Evolutionary conservation across 1,140 invertebrate genomes (phyloP), one percentile per base, ranked within the genome.

Genomic region (Tetragnatha versicolor): DNA sequence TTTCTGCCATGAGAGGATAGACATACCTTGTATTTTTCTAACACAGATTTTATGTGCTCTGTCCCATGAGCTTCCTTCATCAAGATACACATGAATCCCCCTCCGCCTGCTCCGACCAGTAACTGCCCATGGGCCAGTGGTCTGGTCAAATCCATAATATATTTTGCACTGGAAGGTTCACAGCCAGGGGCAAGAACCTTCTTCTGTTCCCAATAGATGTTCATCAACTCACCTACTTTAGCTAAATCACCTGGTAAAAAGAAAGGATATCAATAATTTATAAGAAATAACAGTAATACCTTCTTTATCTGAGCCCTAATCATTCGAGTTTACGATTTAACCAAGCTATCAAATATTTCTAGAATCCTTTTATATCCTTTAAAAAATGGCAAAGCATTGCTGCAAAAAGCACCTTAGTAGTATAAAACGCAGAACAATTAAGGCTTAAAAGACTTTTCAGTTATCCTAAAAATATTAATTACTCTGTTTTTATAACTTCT

Each of bases 151-250:
- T 76, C 53, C 83, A 87, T 87, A 29, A 88, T 83, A 20, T 81
- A 68, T 27, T 81, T 81, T 10, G 87, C 84, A 29, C 82, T 82
- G 20, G 80, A 78, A 0, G 88, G 85, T 80, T 88, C 87, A 84
- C 86, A 86, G 9, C 87, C 87, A 14, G 87, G 85, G n/a, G 88
- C 87, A 81, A 89, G 83, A 7, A 82, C 79, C 77, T 87, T 87
- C 84, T 89, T 89, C 81, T 87, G 84, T 53, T 83, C 70, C 87
- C 88, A 88, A 77, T 89, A 88, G 7, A 79, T 80, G 55, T 83
- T 81, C 65, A 88, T 83, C 60, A 85, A 85, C 5, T 79, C 12
- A 7, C 87, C 88, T 14, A 88, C 82, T 39, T 79, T 80, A 25
- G 77, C 53, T 12, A 88, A 80, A 81, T 88, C 83, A 73, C 84